A percentile compares a stretch with the other conserved stretches of the same genome.
Evolutionary conservation across 2,113 vertebrate species (phyloP).

Genomic region (Campylomormyrus numenius): DNA sequence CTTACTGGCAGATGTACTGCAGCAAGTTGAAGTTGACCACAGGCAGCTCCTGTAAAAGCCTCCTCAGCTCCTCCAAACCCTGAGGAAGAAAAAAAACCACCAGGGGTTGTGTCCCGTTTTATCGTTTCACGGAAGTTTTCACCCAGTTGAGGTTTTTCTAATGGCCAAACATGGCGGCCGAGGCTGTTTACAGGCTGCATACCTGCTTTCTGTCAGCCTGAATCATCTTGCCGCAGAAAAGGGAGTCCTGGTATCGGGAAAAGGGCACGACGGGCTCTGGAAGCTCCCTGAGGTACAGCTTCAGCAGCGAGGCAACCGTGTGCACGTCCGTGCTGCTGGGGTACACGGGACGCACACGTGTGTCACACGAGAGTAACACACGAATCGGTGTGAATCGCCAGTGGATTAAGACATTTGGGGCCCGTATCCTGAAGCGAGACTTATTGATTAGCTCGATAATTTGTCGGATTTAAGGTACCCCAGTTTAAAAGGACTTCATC

Average conservation of each 20-base stretch:
- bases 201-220: constrained; percentile 48
- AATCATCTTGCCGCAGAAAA: constrained; percentile 54
- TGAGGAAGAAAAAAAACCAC: constrained; percentile 22
- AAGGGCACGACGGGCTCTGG: constrained; percentile 70
- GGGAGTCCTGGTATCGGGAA: constrained; percentile 58
- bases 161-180: neutral
- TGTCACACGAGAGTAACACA: neutral
- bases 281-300: constrained; percentile 66
- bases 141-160: neutral
- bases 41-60: constrained; percentile 58
- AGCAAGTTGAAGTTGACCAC: constrained; percentile 66
- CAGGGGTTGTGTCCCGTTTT: neutral
- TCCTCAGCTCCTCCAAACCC: constrained; percentile 55
- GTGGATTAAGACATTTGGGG: neutral
- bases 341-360: constrained; percentile 5
- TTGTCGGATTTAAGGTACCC: neutral
- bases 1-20: constrained; percentile 66
- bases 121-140: neutral
- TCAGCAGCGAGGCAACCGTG: constrained; percentile 67
- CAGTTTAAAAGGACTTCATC: neutral
- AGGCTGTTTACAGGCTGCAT: neutral
- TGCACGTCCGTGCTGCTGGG: constrained; percentile 65
- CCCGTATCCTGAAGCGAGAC: neutral
- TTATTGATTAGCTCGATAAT: neutral
- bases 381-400: neutral